Conservation (phyloP, 2,797 vertebrate genomes). For the Trematocara caparti region DNA sequence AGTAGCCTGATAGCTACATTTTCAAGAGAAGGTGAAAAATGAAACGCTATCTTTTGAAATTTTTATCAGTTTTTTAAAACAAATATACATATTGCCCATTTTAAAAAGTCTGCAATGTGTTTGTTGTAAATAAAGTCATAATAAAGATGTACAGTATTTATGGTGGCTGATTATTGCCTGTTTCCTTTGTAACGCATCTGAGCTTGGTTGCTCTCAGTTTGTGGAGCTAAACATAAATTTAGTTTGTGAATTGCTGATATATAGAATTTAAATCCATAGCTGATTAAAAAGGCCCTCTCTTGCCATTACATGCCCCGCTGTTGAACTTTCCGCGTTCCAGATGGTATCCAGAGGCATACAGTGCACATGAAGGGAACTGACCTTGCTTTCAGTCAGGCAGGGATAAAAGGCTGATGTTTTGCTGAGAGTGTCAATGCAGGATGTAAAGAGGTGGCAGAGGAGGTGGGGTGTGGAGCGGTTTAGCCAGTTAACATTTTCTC, state of each 20-base stretch:
- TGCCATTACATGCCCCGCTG: not conserved
- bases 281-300: not conserved
- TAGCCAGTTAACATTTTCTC: conserved; percentile 41
- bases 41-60: not conserved
- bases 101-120: conserved; percentile 29
- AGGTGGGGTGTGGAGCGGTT: conserved; percentile 7
- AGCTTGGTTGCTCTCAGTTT: conserved; percentile 22
- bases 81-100: not conserved
- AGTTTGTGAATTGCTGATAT: not conserved
- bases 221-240: not conserved
- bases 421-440: conserved; percentile 14
- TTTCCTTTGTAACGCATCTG: conserved; percentile 13
- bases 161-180: conserved; percentile 39
- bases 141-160: conserved; percentile 44
- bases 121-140: conserved; percentile 44
- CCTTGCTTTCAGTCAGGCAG: conserved; percentile 25
- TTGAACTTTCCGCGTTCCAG: conserved; percentile 12
- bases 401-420: conserved; percentile 39
- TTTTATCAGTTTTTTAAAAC: not conserved
- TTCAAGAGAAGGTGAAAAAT: not conserved
- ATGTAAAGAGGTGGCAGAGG: conserved; percentile 8
- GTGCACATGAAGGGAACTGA: conserved; percentile 31
- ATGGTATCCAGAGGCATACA: not conserved
- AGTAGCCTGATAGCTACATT: not conserved
- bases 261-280: not conserved